Base-by-base conservation (phyloP, 2,888 invertebrate genomes). In the Pediacus dermestoides region DNA sequence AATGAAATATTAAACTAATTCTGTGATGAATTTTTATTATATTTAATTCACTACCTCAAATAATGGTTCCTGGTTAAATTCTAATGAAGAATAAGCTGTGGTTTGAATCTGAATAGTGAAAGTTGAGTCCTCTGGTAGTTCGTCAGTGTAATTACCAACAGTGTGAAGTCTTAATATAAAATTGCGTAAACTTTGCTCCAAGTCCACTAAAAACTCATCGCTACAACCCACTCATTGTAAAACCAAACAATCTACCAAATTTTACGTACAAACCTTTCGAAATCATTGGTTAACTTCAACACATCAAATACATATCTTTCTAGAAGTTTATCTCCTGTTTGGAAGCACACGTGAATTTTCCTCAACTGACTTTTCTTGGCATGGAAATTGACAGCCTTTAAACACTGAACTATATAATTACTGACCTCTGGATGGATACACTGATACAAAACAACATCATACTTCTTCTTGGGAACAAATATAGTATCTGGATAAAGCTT, bases 381-480 rank as follows among this genome's bases (percentile, higher is more conserved):
- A 55, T 77, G 73, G 53, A 72, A 74, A 33, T 61, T 62, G 2
- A 75, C 65, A 35, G 70, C 71, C 64, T 72, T 74, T 33, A 81
- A 57, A 42, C 74, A 73, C 39, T 77, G 66, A 37, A 71, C 70
- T 18, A 83, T 73, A 55, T 84, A 84, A 31, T 76, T 70, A 47
- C 77, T 80, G 1, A 85, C 67, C 56, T 81, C 77, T 16, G 82
- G 82, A 62, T 84, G 81, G 22, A 74, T 69, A 13, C 76, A 79
- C 42, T 74, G 72, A 54, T 80, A 69, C 0, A 81, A 74, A 2
- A 75, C 73, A 4, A 76, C 68, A 30, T 76, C 78, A 58, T 83
- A 85, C 50, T 82, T 79, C 55, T 74, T 79, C 57, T 75, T 76
- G 8, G 68, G 70, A 41, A 72, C 73, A 61, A 82, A 85, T 52